Evolutionary conservation across 92 coral and sea anemone species (phyloP).

Genomic region (Heteractis magnifica): DNA sequence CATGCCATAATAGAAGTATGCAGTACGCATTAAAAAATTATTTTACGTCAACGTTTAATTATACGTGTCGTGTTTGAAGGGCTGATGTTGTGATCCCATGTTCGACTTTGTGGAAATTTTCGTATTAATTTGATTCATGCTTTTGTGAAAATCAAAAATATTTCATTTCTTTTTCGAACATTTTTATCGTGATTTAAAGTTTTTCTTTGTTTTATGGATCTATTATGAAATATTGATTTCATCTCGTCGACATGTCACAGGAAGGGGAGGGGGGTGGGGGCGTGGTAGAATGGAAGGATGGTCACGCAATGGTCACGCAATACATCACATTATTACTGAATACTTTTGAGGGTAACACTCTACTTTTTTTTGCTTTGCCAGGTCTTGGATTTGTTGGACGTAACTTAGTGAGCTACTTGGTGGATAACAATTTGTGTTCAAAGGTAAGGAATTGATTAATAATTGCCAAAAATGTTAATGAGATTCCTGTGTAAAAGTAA

Average conservation of each 20-base stretch:
- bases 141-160: not conserved
- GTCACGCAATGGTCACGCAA: not conserved
- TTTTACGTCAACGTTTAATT: no score
- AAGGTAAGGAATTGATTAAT: constrained; percentile 50
- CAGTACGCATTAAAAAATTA: not conserved
- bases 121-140: not conserved
- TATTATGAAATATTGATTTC: not conserved
- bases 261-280: constrained; percentile 9
- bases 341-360: not conserved
- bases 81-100: no score
- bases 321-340: not conserved
- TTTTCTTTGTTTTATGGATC: not conserved
- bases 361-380: constrained; percentile 10
- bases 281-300: not conserved
- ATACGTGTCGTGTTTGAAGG: no score
- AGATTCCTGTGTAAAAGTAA: not conserved
- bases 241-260: not conserved
- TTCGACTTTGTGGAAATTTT: no score
- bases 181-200: not conserved
- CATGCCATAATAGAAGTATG: not conserved
- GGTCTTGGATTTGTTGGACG: constrained; percentile 97
- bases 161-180: not conserved
- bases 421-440: constrained; percentile 84
- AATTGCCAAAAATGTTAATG: no score
- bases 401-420: constrained; percentile 81